Evolutionary conservation across 2,797 vertebrate genomes (phyloP), one percentile per base, ranked within the genome.

Genomic region (Hoplostethus atlanticus): DNA sequence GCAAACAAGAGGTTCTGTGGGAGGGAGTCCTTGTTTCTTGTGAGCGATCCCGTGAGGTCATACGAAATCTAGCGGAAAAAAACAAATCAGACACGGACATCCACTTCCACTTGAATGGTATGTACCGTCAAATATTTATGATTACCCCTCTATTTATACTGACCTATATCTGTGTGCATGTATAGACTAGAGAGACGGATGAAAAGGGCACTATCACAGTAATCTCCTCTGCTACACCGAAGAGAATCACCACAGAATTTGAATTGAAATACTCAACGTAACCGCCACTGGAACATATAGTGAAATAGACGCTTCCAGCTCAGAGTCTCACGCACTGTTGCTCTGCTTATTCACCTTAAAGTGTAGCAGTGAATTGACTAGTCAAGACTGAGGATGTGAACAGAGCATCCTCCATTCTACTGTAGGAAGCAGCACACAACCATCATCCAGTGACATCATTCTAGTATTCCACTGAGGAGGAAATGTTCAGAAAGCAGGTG

Each of bases 1-100:
- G 96, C 94, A 92, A 97, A 96, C 58, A 97, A 9, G 81, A 99
- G 95, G 93, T 96, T 99, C 93, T 98, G 98, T 63, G 98, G 96
- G 76, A 99, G 94, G 67, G 92, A 91, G 89, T 98, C 97, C 91
- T 96, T 98, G 92, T 99, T 99, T 94, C 95, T 97, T 83, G 94
- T 95, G 90, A 96, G 90, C 0, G 95, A 96, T 88, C 97, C 96
- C n/a, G 90, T 95, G 85, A 96, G 95, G 89, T 98, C 96, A 65
- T 99, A 99, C 59, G 94, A 97, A 79, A 98, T 93, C 98, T 99
- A 77, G 47, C 83, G 92, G 21, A 21, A 21, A 21, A 21, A 71
- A 80, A 83, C 25, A 88, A 50, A 77, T 42, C n/a, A 61, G 6
- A 73, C 13, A 79, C 30, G 25, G 3, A 63, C 7, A 63, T 55